Percentiles rank a stretch among this genome's conserved stretches.
phyloP scores from a whole-genome alignment of 2,888 invertebrate genomes.

The Pyrochroa serraticornis region DNA sequence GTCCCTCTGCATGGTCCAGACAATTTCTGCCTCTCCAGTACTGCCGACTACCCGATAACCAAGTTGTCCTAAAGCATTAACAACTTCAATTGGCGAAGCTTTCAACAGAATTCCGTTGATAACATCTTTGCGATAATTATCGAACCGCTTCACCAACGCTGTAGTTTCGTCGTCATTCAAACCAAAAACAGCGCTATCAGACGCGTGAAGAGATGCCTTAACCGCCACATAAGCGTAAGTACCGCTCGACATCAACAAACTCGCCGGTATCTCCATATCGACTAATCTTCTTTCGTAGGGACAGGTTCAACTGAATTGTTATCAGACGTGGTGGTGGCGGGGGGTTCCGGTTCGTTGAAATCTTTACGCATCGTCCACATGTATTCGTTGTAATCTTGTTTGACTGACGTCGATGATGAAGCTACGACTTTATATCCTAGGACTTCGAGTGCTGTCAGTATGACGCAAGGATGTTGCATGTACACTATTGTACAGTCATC shows the following conservation, averaged over 20 bases:
- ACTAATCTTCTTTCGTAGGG: slow-evolving; percentile 20
- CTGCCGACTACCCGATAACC: slow-evolving; percentile 79
- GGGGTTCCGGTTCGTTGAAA: slow-evolving; percentile 82
- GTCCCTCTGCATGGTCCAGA: slow-evolving; percentile 84
- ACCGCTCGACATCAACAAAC: slow-evolving; percentile 59
- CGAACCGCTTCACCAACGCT: slow-evolving; percentile 74
- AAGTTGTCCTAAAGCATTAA: slow-evolving; percentile 77
- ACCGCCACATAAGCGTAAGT: slow-evolving; percentile 76
- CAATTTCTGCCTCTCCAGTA: slow-evolving; percentile 81
- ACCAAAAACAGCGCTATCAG: slow-evolving; percentile 78
- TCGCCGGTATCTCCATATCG: slow-evolving; percentile 55
- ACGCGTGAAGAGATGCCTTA: slow-evolving; percentile 78
- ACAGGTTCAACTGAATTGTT: slow-evolving; percentile 21
- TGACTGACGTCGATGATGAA: slow-evolving; percentile 83
- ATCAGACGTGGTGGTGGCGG: slow-evolving; percentile 44
- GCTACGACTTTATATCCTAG: slow-evolving; percentile 88
- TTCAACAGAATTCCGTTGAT: slow-evolving; percentile 77
- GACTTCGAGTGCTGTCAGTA: slow-evolving; percentile 85
- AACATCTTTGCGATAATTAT: slow-evolving; percentile 64
- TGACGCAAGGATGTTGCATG: slow-evolving; percentile 85
- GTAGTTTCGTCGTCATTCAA: slow-evolving; percentile 71
- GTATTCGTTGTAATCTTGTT: slow-evolving; percentile 88
- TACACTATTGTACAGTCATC: slow-evolving; percentile 87
- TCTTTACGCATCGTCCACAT: slow-evolving; percentile 95
- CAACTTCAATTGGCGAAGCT: slow-evolving; percentile 70